Evolutionary conservation across 2,797 vertebrate species (phyloP).

Genomic region (Chloroceryle amazona): DNA sequence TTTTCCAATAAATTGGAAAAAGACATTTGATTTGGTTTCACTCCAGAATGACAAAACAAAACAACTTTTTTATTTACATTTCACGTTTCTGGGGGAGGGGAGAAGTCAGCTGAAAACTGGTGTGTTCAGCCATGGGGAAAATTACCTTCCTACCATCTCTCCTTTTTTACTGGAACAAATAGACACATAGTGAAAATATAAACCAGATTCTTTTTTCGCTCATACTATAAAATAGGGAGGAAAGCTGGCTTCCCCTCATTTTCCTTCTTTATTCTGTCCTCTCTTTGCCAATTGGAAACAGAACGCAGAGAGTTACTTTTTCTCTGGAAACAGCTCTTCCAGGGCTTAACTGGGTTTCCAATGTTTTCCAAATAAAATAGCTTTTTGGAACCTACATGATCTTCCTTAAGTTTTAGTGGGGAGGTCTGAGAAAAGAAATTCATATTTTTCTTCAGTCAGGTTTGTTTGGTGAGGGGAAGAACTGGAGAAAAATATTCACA

Average conservation of each 20-base stretch:
- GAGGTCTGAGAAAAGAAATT: neutral
- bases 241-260: conserved; percentile 27
- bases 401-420: neutral
- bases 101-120: neutral
- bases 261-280: conserved; percentile 52
- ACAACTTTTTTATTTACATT: neutral
- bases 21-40: neutral
- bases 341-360: conserved; percentile 26
- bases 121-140: neutral
- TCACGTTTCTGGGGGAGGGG: neutral
- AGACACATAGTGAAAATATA: conserved; percentile 46
- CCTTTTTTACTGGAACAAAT: conserved; percentile 17
- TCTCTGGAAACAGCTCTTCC: conserved; percentile 23
- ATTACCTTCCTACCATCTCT: conserved; percentile 24
- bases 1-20: neutral
- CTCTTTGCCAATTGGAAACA: conserved; percentile 59
- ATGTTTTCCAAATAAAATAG: conserved; percentile 2
- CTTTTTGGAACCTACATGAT: neutral
- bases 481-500: neutral
- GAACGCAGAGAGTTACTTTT: conserved; percentile 1
- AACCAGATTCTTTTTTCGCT: neutral
- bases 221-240: conserved; percentile 28
- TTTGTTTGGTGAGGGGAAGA: neutral
- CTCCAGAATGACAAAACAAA: neutral
- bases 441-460: neutral